These are phyloP conservation scores for Drosophila recens DNA, from an alignment of 2,888 invertebrate species.

Conservation along the genomic window DNA sequence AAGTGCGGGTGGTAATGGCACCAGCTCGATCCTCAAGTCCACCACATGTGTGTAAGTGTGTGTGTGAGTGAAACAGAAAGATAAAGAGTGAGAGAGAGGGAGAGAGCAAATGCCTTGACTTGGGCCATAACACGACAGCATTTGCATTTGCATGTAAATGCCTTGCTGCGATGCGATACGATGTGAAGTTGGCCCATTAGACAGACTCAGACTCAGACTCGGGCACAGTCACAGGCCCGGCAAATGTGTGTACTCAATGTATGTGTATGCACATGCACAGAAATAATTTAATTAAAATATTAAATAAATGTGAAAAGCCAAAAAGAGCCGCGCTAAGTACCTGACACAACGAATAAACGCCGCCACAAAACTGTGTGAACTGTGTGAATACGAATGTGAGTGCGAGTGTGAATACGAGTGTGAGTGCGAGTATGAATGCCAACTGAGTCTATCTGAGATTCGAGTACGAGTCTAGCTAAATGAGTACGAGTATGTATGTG, in stretches of 20 bases:
- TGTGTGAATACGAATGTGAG: slow-evolving; percentile 4
- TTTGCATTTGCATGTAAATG: slow-evolving; percentile 74
- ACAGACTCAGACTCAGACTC: slow-evolving; percentile 36
- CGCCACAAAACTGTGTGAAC: slow-evolving; percentile 31
- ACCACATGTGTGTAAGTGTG: slow-evolving; percentile 28
- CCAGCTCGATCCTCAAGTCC: slow-evolving; percentile 59
- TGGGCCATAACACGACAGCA: slow-evolving; percentile 64
- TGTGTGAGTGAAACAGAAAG: not conserved
- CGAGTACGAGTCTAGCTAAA: not conserved
- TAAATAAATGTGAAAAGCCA: slow-evolving; percentile 71
- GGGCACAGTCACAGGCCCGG: slow-evolving; percentile 24
- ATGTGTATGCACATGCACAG: slow-evolving; percentile 58
- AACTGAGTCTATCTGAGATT: not conserved
- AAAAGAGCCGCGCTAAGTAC: slow-evolving; percentile 49
- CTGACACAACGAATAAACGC: slow-evolving; percentile 33
- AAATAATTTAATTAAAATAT: slow-evolving; percentile 81
- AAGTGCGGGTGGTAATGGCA: slow-evolving; percentile 78
- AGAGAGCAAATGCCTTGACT: slow-evolving; percentile 28
- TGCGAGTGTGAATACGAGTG: not conserved
- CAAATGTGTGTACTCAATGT: slow-evolving; percentile 5
- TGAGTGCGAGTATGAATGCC: not conserved
- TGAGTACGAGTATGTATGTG: slow-evolving; percentile 4
- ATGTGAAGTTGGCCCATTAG: slow-evolving; percentile 74
- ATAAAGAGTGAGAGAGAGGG: not conserved
- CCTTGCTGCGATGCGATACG: slow-evolving; percentile 39